Base-by-base conservation (phyloP, 2,888 invertebrate genomes). In the Nyleta sp. region DNA sequence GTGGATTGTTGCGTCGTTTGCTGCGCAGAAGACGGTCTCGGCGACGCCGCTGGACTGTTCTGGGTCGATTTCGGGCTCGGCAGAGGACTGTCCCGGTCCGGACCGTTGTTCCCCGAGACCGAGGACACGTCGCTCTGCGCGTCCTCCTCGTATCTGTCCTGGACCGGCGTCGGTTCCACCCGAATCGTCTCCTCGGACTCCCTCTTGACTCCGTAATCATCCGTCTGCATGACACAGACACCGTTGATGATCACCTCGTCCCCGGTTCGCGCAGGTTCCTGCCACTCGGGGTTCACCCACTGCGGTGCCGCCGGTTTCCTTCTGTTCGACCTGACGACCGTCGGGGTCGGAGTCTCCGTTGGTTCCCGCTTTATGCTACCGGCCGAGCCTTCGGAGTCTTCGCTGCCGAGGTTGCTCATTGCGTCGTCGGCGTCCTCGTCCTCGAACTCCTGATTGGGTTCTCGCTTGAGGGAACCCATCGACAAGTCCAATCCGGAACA, bases 201-300 rank as follows among this genome's bases (percentile, higher is more conserved):
- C 15, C 89, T 83, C 75, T 90, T 90, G 2, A 91, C 91, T 1
- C 89, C 91, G 89, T 95, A 95, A 89, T 96, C 95, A 83, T 95
- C 95, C 72, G 95, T 95, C 84, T 96, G 94, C 96, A 97, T 96
- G 5, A 97, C 97, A 88, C 97, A 97, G 22, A 98, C 97, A 0
- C 98, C 98, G 88, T 98, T 98, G 85, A 97, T 97, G 87, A 97
- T 97, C 22, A 97, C 96, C 88, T 96, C 96, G 86, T 95, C 95
- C 7, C 92, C 92, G 72, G 91, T 80, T 77, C 90, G 85, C 28
- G 89, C 64, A 1, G 90, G 90, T 87, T 95, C 96, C 87, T 96
- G 96, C 96, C 96, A 96, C 85, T 97, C 97, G 6, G 98, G 98
- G 91, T 98, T 98, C 3, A 98, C 97, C 97, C 98, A 98, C 91